phyloP scores from a whole-genome alignment of 2,797 vertebrate genomes.

The Mormyrus hasselquistii region DNA sequence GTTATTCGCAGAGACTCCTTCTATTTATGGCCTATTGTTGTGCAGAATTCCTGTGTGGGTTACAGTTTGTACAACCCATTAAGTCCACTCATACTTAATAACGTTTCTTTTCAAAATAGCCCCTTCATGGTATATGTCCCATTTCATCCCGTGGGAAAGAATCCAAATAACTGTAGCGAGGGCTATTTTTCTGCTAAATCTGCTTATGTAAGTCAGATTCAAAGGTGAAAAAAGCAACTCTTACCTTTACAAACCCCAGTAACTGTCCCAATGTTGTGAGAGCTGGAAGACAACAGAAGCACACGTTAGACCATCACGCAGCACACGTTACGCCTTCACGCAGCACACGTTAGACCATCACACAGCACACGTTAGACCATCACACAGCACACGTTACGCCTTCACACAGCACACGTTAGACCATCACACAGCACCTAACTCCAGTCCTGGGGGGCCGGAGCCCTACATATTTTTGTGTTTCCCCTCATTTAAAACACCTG shows the following conservation, averaged over 20 bases:
- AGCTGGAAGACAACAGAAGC: constrained; percentile 47
- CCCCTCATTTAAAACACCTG: too few species aligned
- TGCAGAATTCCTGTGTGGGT: neutral
- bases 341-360: neutral
- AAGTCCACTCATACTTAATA: constrained; percentile 3
- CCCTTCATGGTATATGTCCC: neutral
- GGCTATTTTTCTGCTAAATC: constrained; percentile 1
- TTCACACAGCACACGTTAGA: too few species aligned
- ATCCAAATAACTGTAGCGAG: neutral
- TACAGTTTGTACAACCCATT: neutral
- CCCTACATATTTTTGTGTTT: too few species aligned
- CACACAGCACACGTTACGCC: too few species aligned
- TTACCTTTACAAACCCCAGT: constrained; percentile 64
- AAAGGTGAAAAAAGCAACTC: neutral
- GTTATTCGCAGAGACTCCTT: neutral
- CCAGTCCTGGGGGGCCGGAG: too few species aligned
- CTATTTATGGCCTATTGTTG: constrained; percentile 2
- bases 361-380: neutral
- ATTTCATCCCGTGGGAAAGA: neutral
- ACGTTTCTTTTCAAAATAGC: constrained; percentile 7
- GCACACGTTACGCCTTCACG: neutral
- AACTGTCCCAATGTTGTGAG: constrained; percentile 49
- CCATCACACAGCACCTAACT: too few species aligned
- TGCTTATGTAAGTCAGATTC: neutral
- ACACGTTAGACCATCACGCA: constrained; percentile 23